phyloP scores from a whole-genome alignment of 2,888 invertebrate species.

The Drosophila ustulata region DNA sequence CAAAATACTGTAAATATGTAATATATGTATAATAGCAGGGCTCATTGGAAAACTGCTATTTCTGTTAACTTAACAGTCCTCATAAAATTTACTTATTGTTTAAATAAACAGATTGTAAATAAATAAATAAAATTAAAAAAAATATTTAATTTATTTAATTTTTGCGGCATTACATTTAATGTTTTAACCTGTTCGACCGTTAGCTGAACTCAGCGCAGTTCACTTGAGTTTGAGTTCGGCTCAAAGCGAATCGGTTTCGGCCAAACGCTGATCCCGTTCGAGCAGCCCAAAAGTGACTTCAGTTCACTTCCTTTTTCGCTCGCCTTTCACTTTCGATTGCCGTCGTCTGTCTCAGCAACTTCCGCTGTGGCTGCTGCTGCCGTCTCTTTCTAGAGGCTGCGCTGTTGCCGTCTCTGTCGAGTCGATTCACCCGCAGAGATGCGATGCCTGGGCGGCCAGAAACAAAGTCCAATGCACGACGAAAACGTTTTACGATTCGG shows the following conservation, averaged over 20 bases:
- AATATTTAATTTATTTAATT: too few relatives aligned
- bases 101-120: too few relatives aligned
- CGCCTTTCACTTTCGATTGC: constrained; percentile 74
- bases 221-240: constrained; percentile 3
- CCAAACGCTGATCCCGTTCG: constrained; percentile 35
- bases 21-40: too few relatives aligned
- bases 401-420: constrained; percentile 27
- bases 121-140: too few relatives aligned
- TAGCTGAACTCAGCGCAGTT: constrained; percentile 16
- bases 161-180: too few relatives aligned
- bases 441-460: constrained; percentile 24
- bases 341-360: constrained; percentile 38
- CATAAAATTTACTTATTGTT: too few relatives aligned
- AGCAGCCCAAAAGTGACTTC: not conserved
- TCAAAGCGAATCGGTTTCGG: constrained; percentile 3
- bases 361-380: constrained; percentile 29
- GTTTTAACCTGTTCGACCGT: not conserved
- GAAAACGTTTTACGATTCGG: constrained; percentile 53
- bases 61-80: too few relatives aligned
- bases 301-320: constrained; percentile 60
- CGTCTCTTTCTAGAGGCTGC: constrained; percentile 2
- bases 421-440: not conserved
- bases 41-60: too few relatives aligned
- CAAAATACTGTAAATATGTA: too few relatives aligned
- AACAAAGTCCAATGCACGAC: constrained; percentile 72